These are phyloP conservation scores for Sander vitreus DNA, from an alignment of 2,113 vertebrate species.

Conservation along the genomic window DNA sequence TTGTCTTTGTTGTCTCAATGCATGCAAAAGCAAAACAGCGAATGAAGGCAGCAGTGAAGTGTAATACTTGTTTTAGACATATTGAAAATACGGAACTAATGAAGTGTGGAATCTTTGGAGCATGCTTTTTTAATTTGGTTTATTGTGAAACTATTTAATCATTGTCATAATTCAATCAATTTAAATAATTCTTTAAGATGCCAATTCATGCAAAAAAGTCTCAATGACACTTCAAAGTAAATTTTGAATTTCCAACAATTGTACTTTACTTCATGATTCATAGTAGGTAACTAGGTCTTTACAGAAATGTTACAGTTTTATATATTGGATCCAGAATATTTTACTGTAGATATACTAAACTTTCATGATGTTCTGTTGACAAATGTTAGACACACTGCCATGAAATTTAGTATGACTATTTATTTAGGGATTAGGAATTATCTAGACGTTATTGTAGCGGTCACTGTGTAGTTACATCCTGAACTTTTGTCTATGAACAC, in stretches of 20 bases:
- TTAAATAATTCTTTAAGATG: not conserved
- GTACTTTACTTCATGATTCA: not conserved
- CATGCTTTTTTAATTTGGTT: not conserved
- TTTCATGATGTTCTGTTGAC: not conserved
- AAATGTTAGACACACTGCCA: not conserved
- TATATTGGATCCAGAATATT: not conserved
- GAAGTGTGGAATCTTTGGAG: not conserved
- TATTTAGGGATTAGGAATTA: not conserved
- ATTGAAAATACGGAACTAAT: not conserved
- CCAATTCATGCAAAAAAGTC: not conserved
- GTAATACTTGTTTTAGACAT: conserved; percentile 18
- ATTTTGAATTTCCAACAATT: not conserved
- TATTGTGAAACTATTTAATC: not conserved
- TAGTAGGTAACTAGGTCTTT: not conserved
- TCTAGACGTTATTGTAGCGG: not conserved
- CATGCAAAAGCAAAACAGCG: not conserved
- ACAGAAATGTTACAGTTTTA: not conserved
- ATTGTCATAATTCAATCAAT: not conserved
- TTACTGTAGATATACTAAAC: not conserved
- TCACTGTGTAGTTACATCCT: not conserved
- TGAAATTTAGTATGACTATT: not conserved
- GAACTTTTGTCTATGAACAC: not conserved
- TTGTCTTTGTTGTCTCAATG: not conserved
- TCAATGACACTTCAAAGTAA: not conserved
- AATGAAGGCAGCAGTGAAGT: conserved; percentile 5